Evolutionary conservation across 2,113 vertebrate species (phyloP).

Genomic region (Brachyhypopomus occidentalis): DNA sequence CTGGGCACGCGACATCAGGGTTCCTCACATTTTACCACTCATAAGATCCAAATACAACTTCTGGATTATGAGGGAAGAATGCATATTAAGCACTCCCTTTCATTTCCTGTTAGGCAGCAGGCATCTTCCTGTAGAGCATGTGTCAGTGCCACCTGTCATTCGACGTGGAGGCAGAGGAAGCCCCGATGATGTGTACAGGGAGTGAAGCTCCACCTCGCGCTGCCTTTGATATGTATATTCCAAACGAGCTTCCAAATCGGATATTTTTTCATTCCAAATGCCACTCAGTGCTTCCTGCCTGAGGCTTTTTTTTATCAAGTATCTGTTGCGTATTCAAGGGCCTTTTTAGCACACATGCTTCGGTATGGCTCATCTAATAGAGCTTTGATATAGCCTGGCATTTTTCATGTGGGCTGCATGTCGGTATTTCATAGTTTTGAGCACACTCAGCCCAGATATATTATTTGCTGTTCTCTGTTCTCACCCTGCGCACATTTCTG

Average conservation of each 20-base stretch:
- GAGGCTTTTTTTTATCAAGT: slow-evolving; percentile 65
- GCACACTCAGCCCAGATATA: slow-evolving; percentile 58
- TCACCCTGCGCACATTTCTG: slow-evolving; percentile 40
- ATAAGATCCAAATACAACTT: slow-evolving; percentile 77
- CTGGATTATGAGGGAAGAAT: slow-evolving; percentile 72
- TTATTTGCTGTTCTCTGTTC: slow-evolving; percentile 59
- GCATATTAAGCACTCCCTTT: slow-evolving; percentile 70
- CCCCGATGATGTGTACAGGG: slow-evolving; percentile 56
- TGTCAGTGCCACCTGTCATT: slow-evolving; percentile 52
- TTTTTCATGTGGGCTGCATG: slow-evolving; percentile 57
- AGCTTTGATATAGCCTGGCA: slow-evolving; percentile 70
- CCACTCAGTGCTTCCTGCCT: slow-evolving; percentile 66
- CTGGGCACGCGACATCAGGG: slow-evolving; percentile 65
- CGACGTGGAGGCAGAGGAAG: slow-evolving; percentile 43
- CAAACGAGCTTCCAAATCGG: slow-evolving; percentile 72
- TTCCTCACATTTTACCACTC: slow-evolving; percentile 70
- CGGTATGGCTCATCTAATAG: slow-evolving; percentile 61
- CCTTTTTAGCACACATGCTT: slow-evolving; percentile 56
- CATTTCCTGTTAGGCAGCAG: slow-evolving; percentile 69
- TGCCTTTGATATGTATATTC: slow-evolving; percentile 79
- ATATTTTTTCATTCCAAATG: slow-evolving; percentile 65
- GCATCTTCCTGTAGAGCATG: slow-evolving; percentile 47
- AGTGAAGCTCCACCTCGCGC: slow-evolving; percentile 69
- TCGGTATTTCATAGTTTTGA: slow-evolving; percentile 63
- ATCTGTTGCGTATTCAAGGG: slow-evolving; percentile 72